Percentiles rank a stretch among this genome's conserved stretches.
Evolutionary conservation across 2,113 vertebrate species (phyloP).

Genomic region (Cebus imitator): DNA sequence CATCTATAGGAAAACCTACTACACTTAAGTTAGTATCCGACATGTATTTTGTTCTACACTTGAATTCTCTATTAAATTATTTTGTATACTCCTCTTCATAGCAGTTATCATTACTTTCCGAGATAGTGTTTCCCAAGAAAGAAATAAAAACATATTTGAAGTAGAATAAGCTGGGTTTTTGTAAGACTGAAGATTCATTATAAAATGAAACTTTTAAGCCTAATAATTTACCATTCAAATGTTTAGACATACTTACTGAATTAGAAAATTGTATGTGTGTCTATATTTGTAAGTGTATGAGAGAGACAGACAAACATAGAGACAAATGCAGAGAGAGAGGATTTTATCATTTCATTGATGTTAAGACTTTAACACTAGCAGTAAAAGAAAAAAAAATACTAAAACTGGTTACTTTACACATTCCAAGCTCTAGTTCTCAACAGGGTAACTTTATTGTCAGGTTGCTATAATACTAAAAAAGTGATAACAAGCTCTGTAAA

Average conservation of each 20-base stretch:
- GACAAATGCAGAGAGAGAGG: not conserved
- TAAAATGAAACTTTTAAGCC: constrained; percentile 38
- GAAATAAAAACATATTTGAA: not conserved
- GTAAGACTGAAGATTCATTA: constrained; percentile 5
- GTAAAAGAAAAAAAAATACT: not conserved
- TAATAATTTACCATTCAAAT: constrained; percentile 2
- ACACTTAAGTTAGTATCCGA: not conserved
- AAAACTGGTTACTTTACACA: not conserved
- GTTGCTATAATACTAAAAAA: not conserved
- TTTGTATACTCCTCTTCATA: not conserved
- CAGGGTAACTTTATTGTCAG: not conserved
- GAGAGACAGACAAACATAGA: too few relatives aligned
- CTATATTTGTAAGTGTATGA: not conserved
- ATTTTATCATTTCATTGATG: not conserved
- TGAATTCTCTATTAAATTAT: not conserved
- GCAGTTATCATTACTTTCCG: not conserved
- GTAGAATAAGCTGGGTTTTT: constrained; percentile 10
- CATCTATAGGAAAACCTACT: not conserved
- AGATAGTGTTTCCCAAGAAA: not conserved
- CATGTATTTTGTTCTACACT: not conserved
- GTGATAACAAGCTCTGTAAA: not conserved
- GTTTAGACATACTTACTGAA: not conserved
- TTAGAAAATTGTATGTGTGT: not conserved
- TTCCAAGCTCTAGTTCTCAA: not conserved
- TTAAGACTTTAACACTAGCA: not conserved